Evolutionary conservation across 2,113 vertebrate species (phyloP).

Genomic region (Anoura caudifer): DNA sequence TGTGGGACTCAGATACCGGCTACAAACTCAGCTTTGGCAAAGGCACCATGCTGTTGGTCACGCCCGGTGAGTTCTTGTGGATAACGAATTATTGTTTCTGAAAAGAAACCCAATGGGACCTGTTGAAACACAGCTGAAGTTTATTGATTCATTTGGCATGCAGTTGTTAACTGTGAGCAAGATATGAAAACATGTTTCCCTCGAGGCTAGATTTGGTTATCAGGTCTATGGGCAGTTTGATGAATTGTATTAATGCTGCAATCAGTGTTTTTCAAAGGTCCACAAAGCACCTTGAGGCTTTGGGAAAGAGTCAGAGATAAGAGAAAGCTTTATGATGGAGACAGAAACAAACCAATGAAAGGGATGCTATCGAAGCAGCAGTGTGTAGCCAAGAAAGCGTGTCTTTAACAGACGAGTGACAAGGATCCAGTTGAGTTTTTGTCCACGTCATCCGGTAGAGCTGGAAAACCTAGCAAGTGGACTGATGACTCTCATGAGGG

Average conservation of each 20-base stretch:
- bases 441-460: neutral
- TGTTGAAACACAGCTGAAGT: conserved; percentile 63
- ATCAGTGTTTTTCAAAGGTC: conserved; percentile 42
- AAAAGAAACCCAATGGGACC: conserved; percentile 55
- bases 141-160: conserved; percentile 60
- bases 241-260: conserved; percentile 54
- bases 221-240: conserved; percentile 58
- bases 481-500: neutral
- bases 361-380: neutral
- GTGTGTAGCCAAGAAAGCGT: neutral
- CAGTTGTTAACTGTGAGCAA: conserved; percentile 60
- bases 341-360: conserved; percentile 36
- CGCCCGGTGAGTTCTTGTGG: conserved; percentile 64
- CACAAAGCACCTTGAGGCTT: neutral
- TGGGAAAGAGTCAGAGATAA: conserved; percentile 50
- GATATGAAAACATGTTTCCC: conserved; percentile 66
- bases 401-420: conserved; percentile 43
- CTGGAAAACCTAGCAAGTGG: neutral
- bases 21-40: conserved; percentile 13
- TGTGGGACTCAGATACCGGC: neutral
- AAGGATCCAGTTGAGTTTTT: neutral
- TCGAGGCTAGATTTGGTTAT: conserved; percentile 62
- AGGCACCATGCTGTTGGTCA: conserved; percentile 57
- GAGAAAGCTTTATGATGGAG: conserved; percentile 17
- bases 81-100: conserved; percentile 59